A percentile compares a stretch with the other conserved stretches of the same genome.
These are phyloP conservation scores for Electrophaes corylata DNA, from an alignment of 2,888 invertebrate genomes.

Conservation along the genomic window DNA sequence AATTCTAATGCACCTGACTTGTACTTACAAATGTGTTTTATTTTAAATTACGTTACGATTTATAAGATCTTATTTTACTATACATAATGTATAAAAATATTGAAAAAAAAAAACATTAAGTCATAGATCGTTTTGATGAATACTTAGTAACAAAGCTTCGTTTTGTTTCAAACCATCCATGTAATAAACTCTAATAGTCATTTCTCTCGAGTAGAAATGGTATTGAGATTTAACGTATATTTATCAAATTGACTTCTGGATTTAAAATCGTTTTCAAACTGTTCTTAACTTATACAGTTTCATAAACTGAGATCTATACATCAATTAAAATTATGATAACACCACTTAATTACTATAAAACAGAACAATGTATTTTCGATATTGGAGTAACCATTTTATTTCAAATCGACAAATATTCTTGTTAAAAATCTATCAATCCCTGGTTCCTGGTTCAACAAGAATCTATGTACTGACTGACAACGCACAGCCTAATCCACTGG, in stretches of 20 bases:
- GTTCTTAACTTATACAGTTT: constrained; percentile 22
- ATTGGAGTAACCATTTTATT: too few relatives aligned
- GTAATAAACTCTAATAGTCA: constrained; percentile 39
- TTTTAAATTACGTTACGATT: background rate
- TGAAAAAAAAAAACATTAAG: background rate
- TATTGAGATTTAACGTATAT: constrained; percentile 40
- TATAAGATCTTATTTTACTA: constrained; percentile 15
- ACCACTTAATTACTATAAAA: constrained; percentile 21
- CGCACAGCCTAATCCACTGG: too few relatives aligned
- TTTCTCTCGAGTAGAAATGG: constrained; percentile 52
- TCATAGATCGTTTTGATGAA: background rate
- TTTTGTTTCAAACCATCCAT: background rate
- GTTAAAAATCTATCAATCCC: too few relatives aligned
- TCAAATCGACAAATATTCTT: too few relatives aligned
- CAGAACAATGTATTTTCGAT: constrained; percentile 1
- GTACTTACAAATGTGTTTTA: background rate
- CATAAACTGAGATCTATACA: constrained; percentile 30
- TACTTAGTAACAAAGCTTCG: background rate
- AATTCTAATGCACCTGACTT: too few relatives aligned
- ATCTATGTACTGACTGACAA: too few relatives aligned
- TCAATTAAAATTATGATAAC: constrained; percentile 27
- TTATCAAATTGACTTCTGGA: background rate
- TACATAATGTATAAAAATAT: constrained; percentile 15
- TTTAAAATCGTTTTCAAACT: constrained; percentile 2
- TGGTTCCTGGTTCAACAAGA: too few relatives aligned